A percentile compares a stretch with the other conserved stretches of the same genome.
Evolutionary conservation across 2,888 invertebrate species (phyloP).

Genomic region (Diploptera punctata): DNA sequence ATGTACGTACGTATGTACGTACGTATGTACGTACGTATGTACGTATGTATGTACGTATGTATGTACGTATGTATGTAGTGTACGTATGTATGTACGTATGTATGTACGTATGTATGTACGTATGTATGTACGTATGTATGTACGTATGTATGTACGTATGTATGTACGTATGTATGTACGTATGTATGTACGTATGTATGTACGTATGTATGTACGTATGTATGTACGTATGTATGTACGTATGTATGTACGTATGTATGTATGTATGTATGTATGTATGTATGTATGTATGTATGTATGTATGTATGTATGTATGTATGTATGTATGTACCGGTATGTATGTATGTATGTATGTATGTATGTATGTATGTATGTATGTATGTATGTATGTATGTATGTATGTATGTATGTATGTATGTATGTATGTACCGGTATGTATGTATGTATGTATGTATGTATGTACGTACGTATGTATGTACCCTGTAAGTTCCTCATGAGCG

Average conservation of each 20-base stretch:
- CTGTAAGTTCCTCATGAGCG: no score
- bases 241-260: slow-evolving; percentile 19
- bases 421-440: slow-evolving; percentile 7
- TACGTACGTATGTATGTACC: slow-evolving; percentile 17
- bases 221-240: not conserved
- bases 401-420: not conserved
- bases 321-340: not conserved
- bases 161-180: not conserved
- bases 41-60: slow-evolving; percentile 17
- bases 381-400: slow-evolving; percentile 12
- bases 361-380: slow-evolving; percentile 21
- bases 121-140: slow-evolving; percentile 19
- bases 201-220: not conserved
- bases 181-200: not conserved
- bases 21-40: slow-evolving; percentile 16
- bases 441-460: slow-evolving; percentile 21
- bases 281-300: slow-evolving; percentile 21
- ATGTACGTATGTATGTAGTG: slow-evolving; percentile 9
- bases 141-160: slow-evolving; percentile 16
- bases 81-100: slow-evolving; percentile 17
- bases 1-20: slow-evolving; percentile 16
- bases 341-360: slow-evolving; percentile 21
- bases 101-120: slow-evolving; percentile 17
- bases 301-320: not conserved
- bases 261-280: slow-evolving; percentile 21